Conservation (phyloP, 2,113 vertebrate genomes). For the Etia nguti region DNA sequence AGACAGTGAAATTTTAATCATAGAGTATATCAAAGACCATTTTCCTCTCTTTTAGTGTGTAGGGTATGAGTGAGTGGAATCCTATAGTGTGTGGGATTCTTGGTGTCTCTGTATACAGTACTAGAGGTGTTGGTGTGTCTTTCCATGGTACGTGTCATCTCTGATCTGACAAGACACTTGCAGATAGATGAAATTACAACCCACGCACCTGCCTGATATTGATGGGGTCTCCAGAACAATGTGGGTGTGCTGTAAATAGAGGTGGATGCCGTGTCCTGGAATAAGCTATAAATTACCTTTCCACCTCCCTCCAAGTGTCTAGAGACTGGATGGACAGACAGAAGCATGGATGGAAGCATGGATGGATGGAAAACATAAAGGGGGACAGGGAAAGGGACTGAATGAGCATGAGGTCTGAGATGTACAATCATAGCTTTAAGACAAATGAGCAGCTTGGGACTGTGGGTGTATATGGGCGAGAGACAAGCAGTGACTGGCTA, state of each 20-base stretch:
- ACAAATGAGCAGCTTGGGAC: constrained; percentile 15
- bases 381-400: background rate
- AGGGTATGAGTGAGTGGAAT: background rate
- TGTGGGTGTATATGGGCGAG: constrained; percentile 7
- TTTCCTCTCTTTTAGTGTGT: background rate
- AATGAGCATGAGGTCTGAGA: background rate
- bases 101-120: background rate
- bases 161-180: constrained; percentile 25
- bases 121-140: background rate
- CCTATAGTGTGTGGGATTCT: background rate
- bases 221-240: constrained; percentile 13
- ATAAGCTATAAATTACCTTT: constrained; percentile 30
- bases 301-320: background rate
- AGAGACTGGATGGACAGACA: background rate
- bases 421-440: background rate
- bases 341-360: background rate
- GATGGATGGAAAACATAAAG: background rate
- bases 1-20: background rate
- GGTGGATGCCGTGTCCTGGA: background rate
- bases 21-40: background rate
- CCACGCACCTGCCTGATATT: constrained; percentile 13
- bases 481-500: background rate
- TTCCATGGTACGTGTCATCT: background rate
- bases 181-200: constrained; percentile 29
- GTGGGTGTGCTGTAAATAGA: constrained; percentile 31